Conservation (phyloP, 2,113 vertebrate species). For the Malurus alboscapulatus region DNA sequence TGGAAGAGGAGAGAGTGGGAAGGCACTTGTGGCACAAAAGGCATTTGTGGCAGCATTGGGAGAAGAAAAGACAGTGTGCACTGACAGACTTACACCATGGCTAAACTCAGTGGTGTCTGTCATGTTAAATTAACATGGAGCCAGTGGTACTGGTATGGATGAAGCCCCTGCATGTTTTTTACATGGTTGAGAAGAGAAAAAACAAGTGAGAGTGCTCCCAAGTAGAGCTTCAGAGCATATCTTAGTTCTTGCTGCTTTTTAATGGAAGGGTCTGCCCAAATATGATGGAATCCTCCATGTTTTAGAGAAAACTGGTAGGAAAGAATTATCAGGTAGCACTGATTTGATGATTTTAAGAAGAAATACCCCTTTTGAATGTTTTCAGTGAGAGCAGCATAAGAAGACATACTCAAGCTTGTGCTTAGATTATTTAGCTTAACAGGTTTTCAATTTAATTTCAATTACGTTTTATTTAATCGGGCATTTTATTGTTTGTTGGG, state of each 20-base stretch:
- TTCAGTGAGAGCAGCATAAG: background rate
- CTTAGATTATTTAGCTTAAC: background rate
- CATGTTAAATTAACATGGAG: background rate
- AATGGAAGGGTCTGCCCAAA: background rate
- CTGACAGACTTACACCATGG: background rate
- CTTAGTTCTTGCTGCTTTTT: background rate
- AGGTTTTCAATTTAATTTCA: background rate
- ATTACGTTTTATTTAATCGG: background rate
- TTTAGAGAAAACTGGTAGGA: background rate
- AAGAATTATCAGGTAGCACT: background rate
- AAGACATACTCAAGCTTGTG: background rate
- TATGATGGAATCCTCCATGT: background rate
- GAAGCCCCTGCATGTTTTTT: background rate
- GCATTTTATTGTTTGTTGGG: background rate
- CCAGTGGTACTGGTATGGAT: background rate
- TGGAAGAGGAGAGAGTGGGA: fast-evolving
- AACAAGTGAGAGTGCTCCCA: background rate
- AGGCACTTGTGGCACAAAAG: background rate
- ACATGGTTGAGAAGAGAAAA: background rate
- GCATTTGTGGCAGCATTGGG: background rate
- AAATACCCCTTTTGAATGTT: background rate
- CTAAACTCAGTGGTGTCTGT: background rate
- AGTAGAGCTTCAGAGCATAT: background rate
- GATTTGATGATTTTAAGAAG: background rate
- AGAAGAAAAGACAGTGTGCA: background rate